Evolutionary conservation across 2,888 invertebrate species (phyloP).

Genomic region (Mesorhabditis sp.): DNA sequence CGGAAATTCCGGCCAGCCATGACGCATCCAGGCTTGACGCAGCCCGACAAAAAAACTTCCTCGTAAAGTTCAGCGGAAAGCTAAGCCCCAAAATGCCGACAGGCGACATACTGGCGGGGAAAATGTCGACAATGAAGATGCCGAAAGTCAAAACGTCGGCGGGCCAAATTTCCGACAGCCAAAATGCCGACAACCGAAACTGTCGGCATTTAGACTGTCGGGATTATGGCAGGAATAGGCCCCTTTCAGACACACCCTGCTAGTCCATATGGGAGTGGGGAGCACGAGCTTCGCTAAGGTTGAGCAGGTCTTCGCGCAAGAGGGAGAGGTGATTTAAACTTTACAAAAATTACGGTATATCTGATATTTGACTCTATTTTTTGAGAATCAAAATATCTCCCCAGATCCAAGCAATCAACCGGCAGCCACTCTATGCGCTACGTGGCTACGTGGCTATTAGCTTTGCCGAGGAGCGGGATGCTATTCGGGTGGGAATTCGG

Average conservation of each 20-base stretch:
- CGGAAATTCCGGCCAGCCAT: too few relatives aligned
- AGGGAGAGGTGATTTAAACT: background rate
- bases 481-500: background rate
- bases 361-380: background rate
- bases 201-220: too few relatives aligned
- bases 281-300: background rate
- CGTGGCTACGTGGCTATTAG: background rate
- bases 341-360: background rate
- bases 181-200: too few relatives aligned
- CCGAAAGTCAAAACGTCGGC: too few relatives aligned
- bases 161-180: too few relatives aligned
- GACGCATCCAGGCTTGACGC: too few relatives aligned
- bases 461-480: background rate
- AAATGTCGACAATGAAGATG: too few relatives aligned
- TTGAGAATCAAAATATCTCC: background rate
- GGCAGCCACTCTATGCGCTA: background rate
- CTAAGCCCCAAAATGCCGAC: too few relatives aligned
- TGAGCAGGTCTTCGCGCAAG: background rate
- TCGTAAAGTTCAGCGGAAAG: too few relatives aligned
- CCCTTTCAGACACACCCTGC: background rate
- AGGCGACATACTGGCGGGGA: too few relatives aligned
- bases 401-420: background rate
- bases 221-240: too few relatives aligned
- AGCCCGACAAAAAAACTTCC: too few relatives aligned
- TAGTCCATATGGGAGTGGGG: background rate